Evolutionary conservation across 1,140 invertebrate species (phyloP), one percentile per base, ranked within the genome.

Genomic region (Dendrolimus punctatus): DNA sequence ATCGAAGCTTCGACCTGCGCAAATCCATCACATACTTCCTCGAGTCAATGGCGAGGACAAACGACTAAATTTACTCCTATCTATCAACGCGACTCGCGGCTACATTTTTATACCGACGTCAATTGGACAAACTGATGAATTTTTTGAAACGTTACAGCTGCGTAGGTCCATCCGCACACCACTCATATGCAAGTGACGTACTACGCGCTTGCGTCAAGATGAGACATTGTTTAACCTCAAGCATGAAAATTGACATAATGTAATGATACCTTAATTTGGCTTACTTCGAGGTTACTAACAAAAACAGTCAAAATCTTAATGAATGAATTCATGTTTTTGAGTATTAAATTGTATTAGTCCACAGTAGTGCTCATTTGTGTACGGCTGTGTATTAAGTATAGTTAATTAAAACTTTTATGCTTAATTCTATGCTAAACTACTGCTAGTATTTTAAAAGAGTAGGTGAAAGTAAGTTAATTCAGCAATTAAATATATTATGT

Each of bases 1-100:
- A 68, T 76, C 64, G 68, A 71, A 66, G 60, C 58, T 58, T 69
- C 71, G 73, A 79, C 76, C 64, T 73, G 68, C 66, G 74, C 76
- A 78, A 72, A 80, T 84, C 74, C 72, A 80, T 76, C 78, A 76
- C 64, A 55, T 46, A 67, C 68, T 75, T 77, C 76, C 62, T 66
- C 69, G 65, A 77, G 77, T 85, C 80, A 85, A 85, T 85, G 82
- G 77, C 82, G 80, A 84, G 82, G 82, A 73, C 80, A 66, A 57
- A 5, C 51, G 55, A 58, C 70, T 82, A 80, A 70, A 73, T 79
- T 75, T 79, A 78, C 62, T 55, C 65, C 50, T 70, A 76, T 75
- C 71, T 57, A 65, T 68, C 71, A 67, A 58, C 62, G 45, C 46
- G 45, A 40, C 36, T 52, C 46, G 53, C 53, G 60, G 57, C 42